Percentiles rank a stretch among this genome's conserved stretches.
phyloP scores from a whole-genome alignment of 2,888 invertebrate species.

The Eupithecia tripunctaria region DNA sequence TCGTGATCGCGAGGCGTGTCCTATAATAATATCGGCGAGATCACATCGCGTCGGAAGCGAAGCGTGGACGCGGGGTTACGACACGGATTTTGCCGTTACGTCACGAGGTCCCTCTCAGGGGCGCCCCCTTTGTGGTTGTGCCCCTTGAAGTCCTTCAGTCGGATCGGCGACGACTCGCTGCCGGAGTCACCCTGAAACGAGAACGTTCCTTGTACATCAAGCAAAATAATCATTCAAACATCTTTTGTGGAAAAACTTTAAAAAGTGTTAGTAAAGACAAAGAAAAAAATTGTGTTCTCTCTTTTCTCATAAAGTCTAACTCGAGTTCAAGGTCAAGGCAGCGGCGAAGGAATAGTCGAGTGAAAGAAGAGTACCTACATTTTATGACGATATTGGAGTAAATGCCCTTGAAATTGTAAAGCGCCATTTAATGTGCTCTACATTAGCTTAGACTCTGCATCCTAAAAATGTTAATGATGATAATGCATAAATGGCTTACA shows the following conservation, averaged over 20 bases:
- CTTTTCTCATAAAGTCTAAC: no score
- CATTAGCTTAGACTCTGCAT: no score
- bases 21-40: conserved; percentile 41
- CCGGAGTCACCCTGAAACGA: conserved; percentile 85
- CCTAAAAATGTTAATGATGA: no score
- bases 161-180: conserved; percentile 87
- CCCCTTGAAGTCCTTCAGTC: conserved; percentile 79
- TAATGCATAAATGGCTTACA: conserved; percentile 52
- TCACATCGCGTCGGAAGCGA: conserved; percentile 45
- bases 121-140: conserved; percentile 75
- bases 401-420: no score
- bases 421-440: no score
- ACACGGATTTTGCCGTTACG: conserved; percentile 54
- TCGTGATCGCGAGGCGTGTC: conserved; percentile 41
- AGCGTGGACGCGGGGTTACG: conserved; percentile 37
- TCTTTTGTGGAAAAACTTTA: no score
- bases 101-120: conserved; percentile 71
- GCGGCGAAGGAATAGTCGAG: no score
- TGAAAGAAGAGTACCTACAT: no score
- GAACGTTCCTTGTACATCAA: neutral
- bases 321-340: no score
- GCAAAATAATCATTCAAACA: neutral
- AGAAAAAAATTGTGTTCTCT: no score
- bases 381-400: no score
- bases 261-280: no score